These are phyloP conservation scores for Cyprinus carpio DNA, from an alignment of 2,113 vertebrate species.

Conservation along the genomic window DNA sequence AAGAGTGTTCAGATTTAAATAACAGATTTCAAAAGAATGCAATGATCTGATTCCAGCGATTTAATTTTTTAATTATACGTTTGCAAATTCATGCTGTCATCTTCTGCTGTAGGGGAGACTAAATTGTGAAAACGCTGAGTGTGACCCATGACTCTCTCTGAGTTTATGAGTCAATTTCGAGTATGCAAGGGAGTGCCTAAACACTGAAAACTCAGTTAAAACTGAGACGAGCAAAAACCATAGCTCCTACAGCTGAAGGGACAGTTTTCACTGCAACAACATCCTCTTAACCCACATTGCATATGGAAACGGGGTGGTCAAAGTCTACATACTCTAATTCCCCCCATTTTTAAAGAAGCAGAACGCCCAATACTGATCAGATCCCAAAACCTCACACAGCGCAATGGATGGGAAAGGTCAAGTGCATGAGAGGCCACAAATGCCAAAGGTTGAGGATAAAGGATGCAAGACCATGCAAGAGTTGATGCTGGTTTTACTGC, in stretches of 20 bases:
- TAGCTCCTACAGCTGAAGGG: background rate
- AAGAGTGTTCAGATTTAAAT: background rate
- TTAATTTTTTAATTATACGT: background rate
- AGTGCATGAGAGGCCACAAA: background rate
- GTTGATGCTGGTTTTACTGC: slow-evolving; percentile 16
- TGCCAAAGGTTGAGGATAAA: background rate
- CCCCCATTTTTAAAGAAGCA: background rate
- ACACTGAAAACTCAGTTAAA: background rate
- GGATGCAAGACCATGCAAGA: background rate
- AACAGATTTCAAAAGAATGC: background rate
- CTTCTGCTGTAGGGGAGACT: background rate
- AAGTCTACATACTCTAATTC: background rate
- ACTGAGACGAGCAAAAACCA: background rate
- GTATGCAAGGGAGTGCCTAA: background rate
- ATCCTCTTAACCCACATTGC: background rate
- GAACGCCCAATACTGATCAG: background rate
- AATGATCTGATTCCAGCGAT: background rate
- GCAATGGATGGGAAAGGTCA: background rate
- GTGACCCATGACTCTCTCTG: background rate
- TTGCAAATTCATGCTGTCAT: background rate
- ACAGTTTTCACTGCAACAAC: slow-evolving; percentile 14
- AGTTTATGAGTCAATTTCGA: background rate
- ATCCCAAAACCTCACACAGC: background rate
- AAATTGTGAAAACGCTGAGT: background rate
- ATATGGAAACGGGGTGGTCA: background rate